Base-by-base conservation (phyloP, 2,888 invertebrate species). In the Blomia tropicalis region DNA sequence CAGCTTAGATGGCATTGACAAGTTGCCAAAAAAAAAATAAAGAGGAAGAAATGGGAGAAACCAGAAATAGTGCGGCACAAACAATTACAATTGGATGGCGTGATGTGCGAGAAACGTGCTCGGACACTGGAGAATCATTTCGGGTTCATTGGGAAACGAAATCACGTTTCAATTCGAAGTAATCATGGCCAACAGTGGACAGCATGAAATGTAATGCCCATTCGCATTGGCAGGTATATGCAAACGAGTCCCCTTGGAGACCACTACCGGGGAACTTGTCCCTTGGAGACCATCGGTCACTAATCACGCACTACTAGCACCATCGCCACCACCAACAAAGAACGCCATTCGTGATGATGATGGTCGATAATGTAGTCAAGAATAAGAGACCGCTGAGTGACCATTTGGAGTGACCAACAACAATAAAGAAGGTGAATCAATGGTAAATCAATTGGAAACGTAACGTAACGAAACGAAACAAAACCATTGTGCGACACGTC, bases 131-230 rank as follows among this genome's bases (percentile, higher is more conserved):
- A 25, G 22, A 5, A 22, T 43, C 44, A 19, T 43, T 5, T 27
- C 25, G 29, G 5, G 17, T 54, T 54, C 54, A 54, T 47, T 47
- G 51, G n/a, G 51, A 25, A 41, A 47, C 51, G 51, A 47, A 47
- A 47, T 47, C 51, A 47, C 51, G 51, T 47, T 47, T 47, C 7
- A 14, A 47, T 7, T 47, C 41, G 36, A 36, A 36, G 36, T 36
- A 36, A 36, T 36, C 36, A 36, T 36, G 36, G 36, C 36, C 7
- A 17, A 7, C 36, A 36, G 7, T 36, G 17, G 51, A 14, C 51
- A 47, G 51, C n/a, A 7, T 11, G 51, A 17, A 14, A n/a, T 11
- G 22, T 47, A 47, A 14, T 47, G 51, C 22, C 22, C 51, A 47
- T 14, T 47, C 17, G 36, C 7, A 36, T n/a, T 47, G 51, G 5